These are phyloP conservation scores for Epinephelus cyanopodus DNA, from an alignment of 2,113 vertebrate genomes.

Conservation along the genomic window DNA sequence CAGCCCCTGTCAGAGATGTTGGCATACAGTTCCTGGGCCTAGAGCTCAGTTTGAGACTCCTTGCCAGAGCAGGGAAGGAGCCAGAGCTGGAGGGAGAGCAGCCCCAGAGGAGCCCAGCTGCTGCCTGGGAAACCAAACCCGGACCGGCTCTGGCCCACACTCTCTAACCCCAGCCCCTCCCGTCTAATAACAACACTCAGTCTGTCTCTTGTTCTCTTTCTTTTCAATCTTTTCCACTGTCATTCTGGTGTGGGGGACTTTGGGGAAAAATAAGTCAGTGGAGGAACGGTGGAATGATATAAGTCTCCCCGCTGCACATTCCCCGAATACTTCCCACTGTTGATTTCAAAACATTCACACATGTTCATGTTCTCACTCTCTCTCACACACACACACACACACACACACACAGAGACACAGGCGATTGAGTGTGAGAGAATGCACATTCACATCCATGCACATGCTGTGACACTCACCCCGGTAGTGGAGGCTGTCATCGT, in stretches of 20 bases:
- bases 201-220: constrained; percentile 38
- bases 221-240: constrained; percentile 44
- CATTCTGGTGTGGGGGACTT: constrained; percentile 46
- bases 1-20: constrained; percentile 42
- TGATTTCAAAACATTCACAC: constrained; percentile 65
- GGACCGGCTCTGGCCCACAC: constrained; percentile 59
- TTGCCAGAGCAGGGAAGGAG: constrained; percentile 53
- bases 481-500: constrained; percentile 81
- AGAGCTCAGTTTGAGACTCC: constrained; percentile 46
- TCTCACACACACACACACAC: too few relatives aligned
- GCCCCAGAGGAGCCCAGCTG: constrained; percentile 71
- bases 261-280: constrained; percentile 44
- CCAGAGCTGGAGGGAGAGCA: constrained; percentile 55
- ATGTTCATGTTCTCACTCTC: constrained; percentile 63
- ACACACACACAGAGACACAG: neutral
- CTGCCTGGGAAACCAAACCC: constrained; percentile 77
- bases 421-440: constrained; percentile 1
- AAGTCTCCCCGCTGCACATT: constrained; percentile 56
- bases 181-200: constrained; percentile 56
- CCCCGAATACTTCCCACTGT: constrained; percentile 65
- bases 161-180: constrained; percentile 65
- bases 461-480: constrained; percentile 85
- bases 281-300: constrained; percentile 42
- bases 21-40: constrained; percentile 42
- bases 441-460: constrained; percentile 9